Evolutionary conservation across 37 sponge, comb jelly and placozoan genomes (phyloP), one percentile per base, ranked within the genome.

Genomic region (Trichoplax adhaerens): DNA sequence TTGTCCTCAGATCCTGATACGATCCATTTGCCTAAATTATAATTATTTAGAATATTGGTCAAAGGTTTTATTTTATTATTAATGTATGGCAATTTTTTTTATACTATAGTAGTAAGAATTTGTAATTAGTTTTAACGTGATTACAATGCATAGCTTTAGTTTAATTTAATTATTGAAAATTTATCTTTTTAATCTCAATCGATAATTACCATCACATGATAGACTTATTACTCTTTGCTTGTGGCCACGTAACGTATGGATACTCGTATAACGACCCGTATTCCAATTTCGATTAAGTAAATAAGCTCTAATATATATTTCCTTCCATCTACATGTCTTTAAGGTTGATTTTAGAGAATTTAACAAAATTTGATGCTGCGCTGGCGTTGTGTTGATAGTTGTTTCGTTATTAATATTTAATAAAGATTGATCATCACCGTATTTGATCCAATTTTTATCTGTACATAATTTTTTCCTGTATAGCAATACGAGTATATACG

Each of bases 1-100:
- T 69, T 66, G 66, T 91, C 88, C 50, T 64, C 56, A 60, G 93
- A 87, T 1, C 88, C 85, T 1, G 88, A 83, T 7, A 87, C 85
- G 29, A 29, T 29, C 29, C 29, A 29, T 29, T 29, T 29, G 29
- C 29, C 29, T 29, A 29, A 29, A 29, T 29, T 29, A 29, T 29
- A 29, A 29, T 29, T 29, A 29, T 29, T 29, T 29, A 29, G 29
- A 29, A 29, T 29, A 29, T 29, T 29, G 29, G 29, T 29, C 10
- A 89, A 48, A 29, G 79, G 2, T 1, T 81, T 57, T 53, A 66
- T 80, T 86, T 65, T 3, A 78, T 49, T 10, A 4, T 48, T n/a
- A 64, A 56, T 12, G 52, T 58, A 4, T 7, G 59, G 65, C 10
- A 48, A 70, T 5, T 57, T 5, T 53, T 53, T n/a, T 70, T 47